Evolutionary conservation across 2,888 invertebrate species (phyloP).

Genomic region (Bedellia somnulentella): DNA sequence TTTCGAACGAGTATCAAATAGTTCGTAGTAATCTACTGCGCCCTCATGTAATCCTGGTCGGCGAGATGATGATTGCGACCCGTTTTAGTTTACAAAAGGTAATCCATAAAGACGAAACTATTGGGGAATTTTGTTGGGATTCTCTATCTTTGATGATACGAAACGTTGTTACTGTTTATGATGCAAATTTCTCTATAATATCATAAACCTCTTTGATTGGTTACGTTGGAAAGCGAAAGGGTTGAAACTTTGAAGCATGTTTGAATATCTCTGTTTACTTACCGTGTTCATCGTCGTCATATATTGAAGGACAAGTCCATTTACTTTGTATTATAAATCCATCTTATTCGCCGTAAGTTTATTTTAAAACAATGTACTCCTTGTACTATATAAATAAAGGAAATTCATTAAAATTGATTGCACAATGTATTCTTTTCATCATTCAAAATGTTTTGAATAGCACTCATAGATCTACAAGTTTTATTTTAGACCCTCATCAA

Average conservation of each 20-base stretch:
- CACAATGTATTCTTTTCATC: too few species aligned
- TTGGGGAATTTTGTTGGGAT: conserved; percentile 37
- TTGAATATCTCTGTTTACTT: too few species aligned
- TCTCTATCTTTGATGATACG: conserved; percentile 10
- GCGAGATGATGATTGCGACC: conserved; percentile 56
- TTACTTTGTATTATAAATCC: too few species aligned
- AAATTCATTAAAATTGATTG: too few species aligned
- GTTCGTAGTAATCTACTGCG: conserved; percentile 21
- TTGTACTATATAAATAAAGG: too few species aligned
- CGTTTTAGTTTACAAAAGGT: conserved; percentile 60
- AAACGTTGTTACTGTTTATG: conserved; percentile 43
- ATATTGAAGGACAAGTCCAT: too few species aligned
- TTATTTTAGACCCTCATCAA: conserved; percentile 21
- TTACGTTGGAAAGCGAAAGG: conserved; percentile 33
- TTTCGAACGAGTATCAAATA: conserved; percentile 17
- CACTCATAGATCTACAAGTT: too few species aligned
- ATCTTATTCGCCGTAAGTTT: too few species aligned
- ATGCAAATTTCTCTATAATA: conserved; percentile 56
- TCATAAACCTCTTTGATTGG: conserved; percentile 57
- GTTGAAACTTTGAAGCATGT: too few species aligned
- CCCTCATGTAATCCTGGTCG: conserved; percentile 47
- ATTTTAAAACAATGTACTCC: too few species aligned
- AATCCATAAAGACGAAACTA: conserved; percentile 53
- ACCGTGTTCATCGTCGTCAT: too few species aligned
- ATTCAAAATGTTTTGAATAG: too few species aligned